phyloP scores from a whole-genome alignment of 1,140 invertebrate species.

The Drosophila busckii region DNA sequence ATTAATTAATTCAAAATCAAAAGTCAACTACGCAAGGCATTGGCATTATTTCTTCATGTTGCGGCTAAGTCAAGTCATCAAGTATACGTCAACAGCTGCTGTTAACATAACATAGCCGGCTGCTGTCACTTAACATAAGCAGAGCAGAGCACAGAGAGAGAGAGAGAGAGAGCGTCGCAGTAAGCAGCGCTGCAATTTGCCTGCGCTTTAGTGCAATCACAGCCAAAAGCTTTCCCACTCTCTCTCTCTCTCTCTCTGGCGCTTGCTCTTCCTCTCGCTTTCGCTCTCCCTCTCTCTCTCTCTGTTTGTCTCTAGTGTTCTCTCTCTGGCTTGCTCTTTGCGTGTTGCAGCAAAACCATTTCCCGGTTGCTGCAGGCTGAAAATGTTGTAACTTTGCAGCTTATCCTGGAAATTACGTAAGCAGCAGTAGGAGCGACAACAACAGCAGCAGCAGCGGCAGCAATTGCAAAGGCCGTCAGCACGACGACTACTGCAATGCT shows the following conservation, averaged over 20 bases:
- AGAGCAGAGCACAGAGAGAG: constrained; percentile 5
- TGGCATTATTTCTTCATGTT: constrained; percentile 1
- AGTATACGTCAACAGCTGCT: constrained; percentile 19
- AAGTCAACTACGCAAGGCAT: no score
- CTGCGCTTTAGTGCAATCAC: constrained; percentile 19
- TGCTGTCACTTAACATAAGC: constrained; percentile 23
- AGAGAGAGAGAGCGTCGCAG: neutral
- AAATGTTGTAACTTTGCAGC: constrained; percentile 76
- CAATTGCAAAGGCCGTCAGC: constrained; percentile 23
- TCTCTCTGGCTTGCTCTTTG: constrained; percentile 30
- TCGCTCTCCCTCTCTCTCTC: neutral
- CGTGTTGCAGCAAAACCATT: constrained; percentile 17
- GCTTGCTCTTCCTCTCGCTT: constrained; percentile 2
- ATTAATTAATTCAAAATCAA: no score
- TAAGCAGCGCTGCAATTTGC: constrained; percentile 11
- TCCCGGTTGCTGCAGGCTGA: constrained; percentile 47
- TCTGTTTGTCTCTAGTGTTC: constrained; percentile 1
- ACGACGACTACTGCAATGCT: constrained; percentile 73
- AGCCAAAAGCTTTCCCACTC: constrained; percentile 48
- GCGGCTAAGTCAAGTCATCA: constrained; percentile 8
- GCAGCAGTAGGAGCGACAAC: constrained; percentile 42
- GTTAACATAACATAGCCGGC: constrained; percentile 27
- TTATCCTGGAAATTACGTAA: constrained; percentile 76
- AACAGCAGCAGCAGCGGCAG: constrained; percentile 10
- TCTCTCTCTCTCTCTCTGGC: no score